phyloP scores from a whole-genome alignment of 2,797 vertebrate genomes.

The Crocodylus rhombifer region DNA sequence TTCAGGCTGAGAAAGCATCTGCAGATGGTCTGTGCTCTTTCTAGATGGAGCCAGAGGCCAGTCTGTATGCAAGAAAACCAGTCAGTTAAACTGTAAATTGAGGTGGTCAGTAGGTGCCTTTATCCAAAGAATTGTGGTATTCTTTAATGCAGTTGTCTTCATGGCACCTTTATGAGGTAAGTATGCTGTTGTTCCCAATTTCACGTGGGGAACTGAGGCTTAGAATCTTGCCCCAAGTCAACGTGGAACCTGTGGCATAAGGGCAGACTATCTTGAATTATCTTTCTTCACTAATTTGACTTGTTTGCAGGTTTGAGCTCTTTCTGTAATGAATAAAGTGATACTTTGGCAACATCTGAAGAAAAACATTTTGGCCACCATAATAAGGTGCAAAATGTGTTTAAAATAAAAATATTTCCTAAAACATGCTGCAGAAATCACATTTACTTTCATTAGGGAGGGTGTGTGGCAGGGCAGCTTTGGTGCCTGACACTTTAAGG shows the following conservation, averaged over 20 bases:
- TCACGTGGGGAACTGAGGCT: background rate
- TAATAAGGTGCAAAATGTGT: background rate
- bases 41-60: too few relatives aligned
- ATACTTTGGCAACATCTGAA: too few relatives aligned
- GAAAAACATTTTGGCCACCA: too few relatives aligned
- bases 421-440: background rate
- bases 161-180: background rate
- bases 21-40: too few relatives aligned
- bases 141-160: background rate
- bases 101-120: too few relatives aligned
- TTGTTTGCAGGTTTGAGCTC: background rate
- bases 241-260: background rate
- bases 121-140: background rate
- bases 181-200: background rate
- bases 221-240: background rate
- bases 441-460: background rate
- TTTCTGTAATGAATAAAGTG: background rate
- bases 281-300: background rate
- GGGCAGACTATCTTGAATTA: background rate
- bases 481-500: too few relatives aligned
- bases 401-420: background rate
- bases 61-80: too few relatives aligned
- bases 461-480: too few relatives aligned
- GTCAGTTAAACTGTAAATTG: too few relatives aligned
- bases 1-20: too few relatives aligned